A percentile compares a stretch with the other conserved stretches of the same genome.
phyloP scores from a whole-genome alignment of 1,140 invertebrate species.

The Nasonia giraulti region DNA sequence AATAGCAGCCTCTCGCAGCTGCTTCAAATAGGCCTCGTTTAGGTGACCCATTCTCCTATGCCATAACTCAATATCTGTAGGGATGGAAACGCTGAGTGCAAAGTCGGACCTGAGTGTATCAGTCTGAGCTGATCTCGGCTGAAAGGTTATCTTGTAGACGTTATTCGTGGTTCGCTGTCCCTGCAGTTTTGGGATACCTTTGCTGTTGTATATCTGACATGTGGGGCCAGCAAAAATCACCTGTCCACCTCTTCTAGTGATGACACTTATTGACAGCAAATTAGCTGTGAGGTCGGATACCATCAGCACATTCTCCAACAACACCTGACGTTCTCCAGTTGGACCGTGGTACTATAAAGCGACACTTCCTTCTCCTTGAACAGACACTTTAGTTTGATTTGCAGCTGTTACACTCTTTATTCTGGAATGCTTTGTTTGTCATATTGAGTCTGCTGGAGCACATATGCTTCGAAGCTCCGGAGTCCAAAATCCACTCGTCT shows the following conservation, averaged over 20 bases:
- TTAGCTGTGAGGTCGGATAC: not conserved
- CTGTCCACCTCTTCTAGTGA: not conserved
- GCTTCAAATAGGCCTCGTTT: not conserved
- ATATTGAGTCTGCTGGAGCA: not conserved
- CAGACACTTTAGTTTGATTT: not conserved
- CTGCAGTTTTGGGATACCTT: not conserved
- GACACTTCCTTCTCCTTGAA: not conserved
- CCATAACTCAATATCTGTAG: not conserved
- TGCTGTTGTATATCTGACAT: not conserved
- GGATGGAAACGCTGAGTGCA: not conserved
- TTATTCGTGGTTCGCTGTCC: not conserved
- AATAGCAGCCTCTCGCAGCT: not conserved
- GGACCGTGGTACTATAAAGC: not conserved
- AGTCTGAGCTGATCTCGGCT: not conserved
- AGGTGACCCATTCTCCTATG: not conserved
- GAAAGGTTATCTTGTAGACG: not conserved
- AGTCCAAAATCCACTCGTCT: not conserved
- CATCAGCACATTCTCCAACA: not conserved
- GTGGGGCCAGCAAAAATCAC: not conserved
- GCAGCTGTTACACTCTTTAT: not conserved
- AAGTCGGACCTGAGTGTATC: not conserved
- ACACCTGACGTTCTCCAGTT: not conserved
- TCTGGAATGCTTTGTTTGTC: not conserved
- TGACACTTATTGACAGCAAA: not conserved
- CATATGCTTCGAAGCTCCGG: not conserved